These are phyloP conservation scores for Corythornis cristatus DNA, from an alignment of 2,113 vertebrate species.

Conservation along the genomic window DNA sequence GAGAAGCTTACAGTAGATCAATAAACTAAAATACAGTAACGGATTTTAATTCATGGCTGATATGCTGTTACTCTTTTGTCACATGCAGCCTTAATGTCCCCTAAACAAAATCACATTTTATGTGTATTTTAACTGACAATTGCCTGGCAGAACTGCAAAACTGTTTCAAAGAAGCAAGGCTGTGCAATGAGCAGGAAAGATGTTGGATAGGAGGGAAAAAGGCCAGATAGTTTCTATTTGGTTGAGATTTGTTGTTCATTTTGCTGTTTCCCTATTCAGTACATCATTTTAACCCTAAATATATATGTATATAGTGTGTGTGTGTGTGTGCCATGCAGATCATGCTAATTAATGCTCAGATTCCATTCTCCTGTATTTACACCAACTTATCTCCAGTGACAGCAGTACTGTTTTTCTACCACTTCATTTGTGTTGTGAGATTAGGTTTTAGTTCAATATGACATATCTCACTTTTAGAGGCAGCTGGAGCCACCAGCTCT, in stretches of 20 bases:
- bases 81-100: constrained; percentile 14
- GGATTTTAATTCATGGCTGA: constrained; percentile 72
- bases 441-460: background rate
- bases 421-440: background rate
- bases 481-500: background rate
- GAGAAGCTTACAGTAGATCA: constrained; percentile 62
- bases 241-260: background rate
- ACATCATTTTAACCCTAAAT: background rate
- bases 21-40: constrained; percentile 76
- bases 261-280: background rate
- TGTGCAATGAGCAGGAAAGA: background rate
- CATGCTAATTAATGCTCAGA: background rate
- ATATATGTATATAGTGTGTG: no score
- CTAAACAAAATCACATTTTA: constrained; percentile 5
- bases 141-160: background rate
- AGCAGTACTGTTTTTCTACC: background rate
- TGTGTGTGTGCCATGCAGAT: background rate
- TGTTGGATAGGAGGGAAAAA: background rate
- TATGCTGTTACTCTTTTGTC: constrained; percentile 29
- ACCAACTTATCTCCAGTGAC: background rate
- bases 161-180: background rate
- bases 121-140: background rate
- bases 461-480: background rate
- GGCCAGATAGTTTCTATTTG: background rate
- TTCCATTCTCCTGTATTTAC: background rate